These are phyloP conservation scores for Chrysolina americana DNA, from an alignment of 2,888 invertebrate genomes.

Conservation along the genomic window DNA sequence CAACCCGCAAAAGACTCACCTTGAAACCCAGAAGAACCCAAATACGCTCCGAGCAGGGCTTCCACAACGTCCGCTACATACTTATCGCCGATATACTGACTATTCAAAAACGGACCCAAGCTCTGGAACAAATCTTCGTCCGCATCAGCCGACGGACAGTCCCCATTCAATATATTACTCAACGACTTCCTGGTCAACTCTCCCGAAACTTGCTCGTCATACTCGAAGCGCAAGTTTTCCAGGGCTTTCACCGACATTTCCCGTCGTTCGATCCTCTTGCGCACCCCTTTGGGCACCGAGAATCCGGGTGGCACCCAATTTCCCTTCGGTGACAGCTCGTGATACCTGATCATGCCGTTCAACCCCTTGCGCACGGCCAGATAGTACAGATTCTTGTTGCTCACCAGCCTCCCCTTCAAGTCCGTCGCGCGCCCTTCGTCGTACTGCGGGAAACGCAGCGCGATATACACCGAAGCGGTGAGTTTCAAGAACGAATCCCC, in stretches of 20 bases:
- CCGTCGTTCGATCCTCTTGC: conserved; percentile 65
- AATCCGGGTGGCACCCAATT: conserved; percentile 90
- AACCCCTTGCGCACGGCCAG: conserved; percentile 74
- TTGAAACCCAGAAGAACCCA: conserved; percentile 71
- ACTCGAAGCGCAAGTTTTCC: conserved; percentile 68
- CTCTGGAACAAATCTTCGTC: conserved; percentile 55
- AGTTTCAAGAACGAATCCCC: conserved; percentile 93
- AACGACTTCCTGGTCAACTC: conserved; percentile 56
- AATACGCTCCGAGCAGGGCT: conserved; percentile 86
- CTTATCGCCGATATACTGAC: conserved; percentile 75
- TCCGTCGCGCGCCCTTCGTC: conserved; percentile 87
- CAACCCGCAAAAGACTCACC: conserved; percentile 51
- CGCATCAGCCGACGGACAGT: conserved; percentile 54
- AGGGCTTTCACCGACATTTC: conserved; percentile 69
- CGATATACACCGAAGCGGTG: conserved; percentile 81
- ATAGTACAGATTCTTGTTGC: conserved; percentile 90
- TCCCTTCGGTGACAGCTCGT: conserved; percentile 76
- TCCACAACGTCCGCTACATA: conserved; percentile 88
- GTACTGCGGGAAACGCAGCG: conserved; percentile 76
- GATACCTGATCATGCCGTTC: conserved; percentile 76
- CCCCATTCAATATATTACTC: conserved; percentile 47
- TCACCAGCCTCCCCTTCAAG: conserved; percentile 81
- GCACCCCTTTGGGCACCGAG: conserved; percentile 73
- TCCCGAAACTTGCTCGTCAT: conserved; percentile 68
- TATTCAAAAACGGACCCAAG: conserved; percentile 69